Evolutionary conservation across 2,797 vertebrate genomes (phyloP).

Genomic region (Florisuga fusca): DNA sequence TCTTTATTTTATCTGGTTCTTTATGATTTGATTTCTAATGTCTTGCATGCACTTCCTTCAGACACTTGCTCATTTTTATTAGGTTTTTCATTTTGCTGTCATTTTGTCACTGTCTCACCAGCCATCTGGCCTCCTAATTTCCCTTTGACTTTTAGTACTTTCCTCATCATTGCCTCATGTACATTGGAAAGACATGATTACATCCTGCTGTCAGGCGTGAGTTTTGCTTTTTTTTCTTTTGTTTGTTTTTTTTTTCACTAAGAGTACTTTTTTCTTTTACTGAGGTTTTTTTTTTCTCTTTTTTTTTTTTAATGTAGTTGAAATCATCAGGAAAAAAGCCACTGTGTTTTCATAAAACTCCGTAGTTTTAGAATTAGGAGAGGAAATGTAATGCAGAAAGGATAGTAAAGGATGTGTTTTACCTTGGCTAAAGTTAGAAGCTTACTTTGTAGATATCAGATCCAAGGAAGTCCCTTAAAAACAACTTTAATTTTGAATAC

Average conservation of each 20-base stretch:
- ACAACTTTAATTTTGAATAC: not conserved
- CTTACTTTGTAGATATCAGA: not conserved
- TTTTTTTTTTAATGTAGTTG: not conserved
- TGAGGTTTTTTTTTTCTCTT: not conserved
- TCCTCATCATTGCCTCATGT: conserved; percentile 48
- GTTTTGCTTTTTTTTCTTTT: too few species aligned
- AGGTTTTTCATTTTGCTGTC: conserved; percentile 44
- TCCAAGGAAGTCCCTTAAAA: not conserved
- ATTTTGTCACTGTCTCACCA: conserved; percentile 55
- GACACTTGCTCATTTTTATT: conserved; percentile 60
- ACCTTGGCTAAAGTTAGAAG: not conserved
- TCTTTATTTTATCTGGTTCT: not conserved
- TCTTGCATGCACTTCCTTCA: not conserved
- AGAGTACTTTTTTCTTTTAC: not conserved
- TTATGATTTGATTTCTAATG: conserved; percentile 33
- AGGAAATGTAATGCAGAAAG: not conserved
- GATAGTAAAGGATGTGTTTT: not conserved
- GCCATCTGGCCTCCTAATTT: conserved; percentile 61
- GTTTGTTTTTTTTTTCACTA: not conserved
- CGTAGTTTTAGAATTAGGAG: not conserved
- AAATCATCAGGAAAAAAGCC: not conserved
- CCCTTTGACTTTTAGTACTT: conserved; percentile 39
- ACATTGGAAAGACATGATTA: conserved; percentile 42
- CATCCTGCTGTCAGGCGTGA: conserved; percentile 22
- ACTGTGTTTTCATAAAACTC: not conserved